Conservation (phyloP, 2,113 vertebrate species). For the Eira barbara region DNA sequence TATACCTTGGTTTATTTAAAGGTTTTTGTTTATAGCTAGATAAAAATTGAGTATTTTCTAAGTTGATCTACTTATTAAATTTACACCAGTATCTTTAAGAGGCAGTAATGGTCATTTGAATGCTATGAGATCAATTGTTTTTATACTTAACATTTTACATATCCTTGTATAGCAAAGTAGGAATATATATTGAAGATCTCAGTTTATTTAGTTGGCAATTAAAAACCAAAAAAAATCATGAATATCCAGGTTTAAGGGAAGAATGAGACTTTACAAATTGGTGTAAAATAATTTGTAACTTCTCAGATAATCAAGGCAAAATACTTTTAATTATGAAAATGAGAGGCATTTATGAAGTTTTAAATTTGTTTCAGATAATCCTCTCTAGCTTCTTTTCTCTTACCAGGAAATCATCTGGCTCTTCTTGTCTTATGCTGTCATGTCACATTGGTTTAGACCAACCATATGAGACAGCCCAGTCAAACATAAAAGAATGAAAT, state of each 20-base stretch:
- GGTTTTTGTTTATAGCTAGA: background rate
- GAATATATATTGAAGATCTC: background rate
- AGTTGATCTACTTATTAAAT: background rate
- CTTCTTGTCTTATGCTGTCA: constrained; percentile 52
- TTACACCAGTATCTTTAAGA: background rate
- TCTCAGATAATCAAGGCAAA: background rate
- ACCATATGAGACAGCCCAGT: constrained; percentile 57
- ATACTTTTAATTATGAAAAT: background rate
- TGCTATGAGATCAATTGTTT: background rate
- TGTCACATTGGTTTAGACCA: constrained; percentile 64
- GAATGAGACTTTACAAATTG: background rate
- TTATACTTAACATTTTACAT: background rate
- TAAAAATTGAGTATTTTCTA: background rate
- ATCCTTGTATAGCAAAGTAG: background rate
- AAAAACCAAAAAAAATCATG: constrained; percentile 5
- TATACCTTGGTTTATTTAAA: background rate
- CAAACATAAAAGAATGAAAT: constrained; percentile 41
- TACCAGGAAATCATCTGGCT: constrained; percentile 41
- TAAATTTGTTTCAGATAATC: background rate
- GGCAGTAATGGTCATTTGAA: background rate
- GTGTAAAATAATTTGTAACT: background rate
- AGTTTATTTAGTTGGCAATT: background rate
- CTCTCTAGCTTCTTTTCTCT: background rate
- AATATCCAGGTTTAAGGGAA: constrained; percentile 6
- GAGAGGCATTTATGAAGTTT: constrained; percentile 15